Conservation (phyloP, 2,113 vertebrate species). For the Embiotoca jacksoni region DNA sequence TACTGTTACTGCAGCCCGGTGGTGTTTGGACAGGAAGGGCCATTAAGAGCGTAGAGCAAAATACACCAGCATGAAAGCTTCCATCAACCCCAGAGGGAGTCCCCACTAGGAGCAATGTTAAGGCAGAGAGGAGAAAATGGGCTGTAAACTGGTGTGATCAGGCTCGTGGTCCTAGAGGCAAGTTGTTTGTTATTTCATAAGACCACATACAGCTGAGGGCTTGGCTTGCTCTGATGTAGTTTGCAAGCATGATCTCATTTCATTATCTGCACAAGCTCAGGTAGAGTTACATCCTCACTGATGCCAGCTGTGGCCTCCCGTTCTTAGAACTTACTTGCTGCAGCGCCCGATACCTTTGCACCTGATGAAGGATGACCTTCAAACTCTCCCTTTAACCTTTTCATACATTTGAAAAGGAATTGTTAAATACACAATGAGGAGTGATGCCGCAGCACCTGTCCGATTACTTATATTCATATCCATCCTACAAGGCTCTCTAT, state of each 20-base stretch:
- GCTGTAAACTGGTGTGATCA: constrained; percentile 45
- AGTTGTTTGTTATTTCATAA: constrained; percentile 63
- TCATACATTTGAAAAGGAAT: constrained; percentile 1
- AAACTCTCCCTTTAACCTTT: constrained; percentile 51
- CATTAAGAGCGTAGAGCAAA: constrained; percentile 58
- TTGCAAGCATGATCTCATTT: constrained; percentile 71
- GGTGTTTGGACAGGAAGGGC: constrained; percentile 62
- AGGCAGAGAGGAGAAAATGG: constrained; percentile 47
- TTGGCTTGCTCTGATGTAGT: constrained; percentile 59
- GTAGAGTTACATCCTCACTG: constrained; percentile 69
- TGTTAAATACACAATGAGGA: constrained; percentile 22
- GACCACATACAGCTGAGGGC: constrained; percentile 38
- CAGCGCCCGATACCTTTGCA: constrained; percentile 39
- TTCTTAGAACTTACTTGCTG: constrained; percentile 37
- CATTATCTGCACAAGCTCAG: constrained; percentile 66
- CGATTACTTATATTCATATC: constrained; percentile 2
- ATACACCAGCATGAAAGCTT: constrained; percentile 55
- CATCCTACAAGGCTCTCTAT: not conserved
- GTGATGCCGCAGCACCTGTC: constrained; percentile 32
- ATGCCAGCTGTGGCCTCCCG: constrained; percentile 65
- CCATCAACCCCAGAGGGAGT: constrained; percentile 39
- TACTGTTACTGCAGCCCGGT: constrained; percentile 42
- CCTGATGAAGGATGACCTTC: constrained; percentile 60
- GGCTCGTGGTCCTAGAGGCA: constrained; percentile 15
- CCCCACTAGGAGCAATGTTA: constrained; percentile 40